Percentiles rank a stretch among this genome's conserved stretches.
These are phyloP conservation scores for honey bee (Apis mellifera) DNA, from an alignment of 1,140 invertebrate species.

Conservation along the genomic window Amel_HAv3.1 CM009935.2:2031001-2031500, in stretches of 20 bases:
- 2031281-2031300: conserved; percentile 46
- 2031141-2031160: neutral
- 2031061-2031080: conserved; percentile 66
- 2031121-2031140: conserved; percentile 23
- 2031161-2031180: conserved; percentile 17
- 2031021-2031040: conserved; percentile 49
- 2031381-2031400: too few species aligned
- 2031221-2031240: conserved; percentile 39
- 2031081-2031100: conserved; percentile 64
- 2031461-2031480: neutral
- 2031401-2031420: neutral
- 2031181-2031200: conserved; percentile 40
- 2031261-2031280: conserved; percentile 40
- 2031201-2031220: conserved; percentile 54
- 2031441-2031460: neutral
- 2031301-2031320: conserved; percentile 46
- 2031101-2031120: conserved; percentile 55
- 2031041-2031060: conserved; percentile 61
- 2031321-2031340: neutral
- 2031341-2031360: neutral
- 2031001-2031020: conserved; percentile 53
- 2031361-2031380: neutral
- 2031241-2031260: conserved; percentile 49
- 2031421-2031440: neutral
- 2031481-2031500: neutral